Evolutionary conservation across 2,113 vertebrate species (phyloP).

Genomic region (Gadus macrocephalus): DNA sequence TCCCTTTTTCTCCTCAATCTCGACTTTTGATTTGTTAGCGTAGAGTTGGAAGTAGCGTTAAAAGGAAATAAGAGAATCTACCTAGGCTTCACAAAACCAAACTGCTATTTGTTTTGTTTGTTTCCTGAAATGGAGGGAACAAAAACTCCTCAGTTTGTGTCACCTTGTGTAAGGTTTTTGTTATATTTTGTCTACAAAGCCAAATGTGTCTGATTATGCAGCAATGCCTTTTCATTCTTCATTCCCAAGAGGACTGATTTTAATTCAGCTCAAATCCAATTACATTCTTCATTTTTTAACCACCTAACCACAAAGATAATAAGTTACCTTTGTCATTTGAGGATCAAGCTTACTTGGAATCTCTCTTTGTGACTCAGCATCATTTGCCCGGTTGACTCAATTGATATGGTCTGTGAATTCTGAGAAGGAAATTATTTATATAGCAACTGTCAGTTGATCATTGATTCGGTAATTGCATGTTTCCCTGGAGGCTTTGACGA

Average conservation of each 20-base stretch:
- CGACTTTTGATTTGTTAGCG: constrained; percentile 68
- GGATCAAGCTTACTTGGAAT: neutral
- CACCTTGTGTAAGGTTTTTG: neutral
- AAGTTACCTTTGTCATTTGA: neutral
- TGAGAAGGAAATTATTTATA: constrained; percentile 55
- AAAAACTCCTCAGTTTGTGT: neutral
- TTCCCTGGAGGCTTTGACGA: constrained; percentile 51
- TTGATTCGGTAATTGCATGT: constrained; percentile 65
- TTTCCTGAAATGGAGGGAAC: neutral
- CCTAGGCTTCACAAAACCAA: neutral
- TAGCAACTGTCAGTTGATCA: constrained; percentile 59
- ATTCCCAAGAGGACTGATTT: too few species aligned
- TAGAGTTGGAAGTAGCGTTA: constrained; percentile 54
- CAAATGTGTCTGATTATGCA: too few species aligned
- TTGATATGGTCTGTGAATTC: constrained; percentile 26
- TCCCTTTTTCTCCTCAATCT: constrained; percentile 56
- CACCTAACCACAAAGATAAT: neutral
- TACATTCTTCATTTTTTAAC: neutral
- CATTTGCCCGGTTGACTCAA: constrained; percentile 20
- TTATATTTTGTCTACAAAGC: too few species aligned
- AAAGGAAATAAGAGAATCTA: constrained; percentile 24
- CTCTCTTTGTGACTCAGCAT: constrained; percentile 2
- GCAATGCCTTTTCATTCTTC: too few species aligned
- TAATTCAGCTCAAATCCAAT: neutral
- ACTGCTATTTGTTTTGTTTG: neutral